Base-by-base conservation (phyloP, 1,140 invertebrate species). In the Spodoptera litura region DNA sequence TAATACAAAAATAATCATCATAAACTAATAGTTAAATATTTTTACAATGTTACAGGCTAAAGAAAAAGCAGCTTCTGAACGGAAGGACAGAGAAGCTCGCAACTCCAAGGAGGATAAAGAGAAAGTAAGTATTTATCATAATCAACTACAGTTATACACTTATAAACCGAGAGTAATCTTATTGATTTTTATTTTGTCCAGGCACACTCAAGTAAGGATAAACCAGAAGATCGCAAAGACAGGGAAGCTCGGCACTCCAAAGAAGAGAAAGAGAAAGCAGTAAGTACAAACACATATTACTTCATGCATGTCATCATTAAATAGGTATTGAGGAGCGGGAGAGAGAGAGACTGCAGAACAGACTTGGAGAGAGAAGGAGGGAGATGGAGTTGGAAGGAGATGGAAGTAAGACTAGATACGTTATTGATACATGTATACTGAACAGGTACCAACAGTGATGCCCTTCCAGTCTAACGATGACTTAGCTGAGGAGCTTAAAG, bases 381-480 rank as follows among this genome's bases (percentile, higher is more conserved):
- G 20, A 27, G 31, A 12, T 5, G 61, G n/a, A 38, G 31, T 6
- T 44, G 38, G 0, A 66, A 66, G 61, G n/a, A 38, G 31, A 44
- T 44, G 38, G 8, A 66, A 66, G 62, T 66, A 66, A 66, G 62
- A 10, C 2, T 9, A 9, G 13, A 44, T 49, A 4, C 49, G 11
- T 66, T 66, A 66, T 66, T 66, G 62, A 66, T 66, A 66, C 38
- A 25, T 66, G 62, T 66, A 66, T 66, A 66, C 38, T 66, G 35
- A 66, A 66, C 62, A 66, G 62, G 62, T 66, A 44, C 38, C 62
- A 44, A 44, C 38, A 49, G 38, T 66, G 62, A 66, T 66, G 62
- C 13, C 95, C 15, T 97, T 96, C 87, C 97, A 98, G 87, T 96
- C 96, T 56, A 97, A 97, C 80, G 97, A 97, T 71, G 94, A 96